A percentile compares a stretch with the other conserved stretches of the same genome.
phyloP scores from a whole-genome alignment of 2,113 vertebrate genomes.

The Chascanopsetta lugubris region DNA sequence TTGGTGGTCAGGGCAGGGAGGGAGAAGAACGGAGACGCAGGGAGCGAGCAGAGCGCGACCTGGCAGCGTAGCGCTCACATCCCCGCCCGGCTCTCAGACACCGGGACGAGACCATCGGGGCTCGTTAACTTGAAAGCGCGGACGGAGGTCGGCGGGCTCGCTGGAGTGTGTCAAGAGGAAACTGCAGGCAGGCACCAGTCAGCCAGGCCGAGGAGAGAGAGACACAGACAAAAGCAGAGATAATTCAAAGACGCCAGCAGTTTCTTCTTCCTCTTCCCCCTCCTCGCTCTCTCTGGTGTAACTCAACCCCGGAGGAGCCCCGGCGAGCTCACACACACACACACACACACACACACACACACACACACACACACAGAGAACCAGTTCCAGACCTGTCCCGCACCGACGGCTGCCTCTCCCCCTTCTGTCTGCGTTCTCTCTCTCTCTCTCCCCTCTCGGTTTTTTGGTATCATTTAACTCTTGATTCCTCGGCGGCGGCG shows the following conservation, averaged over 20 bases:
- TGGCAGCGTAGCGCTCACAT: slow-evolving; percentile 35
- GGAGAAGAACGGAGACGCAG: slow-evolving; percentile 41
- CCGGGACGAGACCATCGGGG: slow-evolving; percentile 44
- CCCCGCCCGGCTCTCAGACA: slow-evolving; percentile 44
- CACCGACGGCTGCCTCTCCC: slow-evolving; percentile 51
- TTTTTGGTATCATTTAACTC: slow-evolving; percentile 73
- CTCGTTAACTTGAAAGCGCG: slow-evolving; percentile 67
- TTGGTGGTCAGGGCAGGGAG: slow-evolving; percentile 59
- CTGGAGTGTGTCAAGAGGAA: slow-evolving; percentile 61
- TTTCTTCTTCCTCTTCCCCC: slow-evolving; percentile 64
- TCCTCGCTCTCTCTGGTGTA: slow-evolving; percentile 58
- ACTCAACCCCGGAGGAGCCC: slow-evolving; percentile 68
- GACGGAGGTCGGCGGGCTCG: slow-evolving; percentile 29
- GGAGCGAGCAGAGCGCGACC: slow-evolving; percentile 33
- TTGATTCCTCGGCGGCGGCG: slow-evolving; percentile 57
- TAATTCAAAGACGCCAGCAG: slow-evolving; percentile 60
- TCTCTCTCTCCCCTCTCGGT: slow-evolving; percentile 36
- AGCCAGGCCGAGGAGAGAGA: slow-evolving; percentile 17
- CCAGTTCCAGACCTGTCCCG: slow-evolving; percentile 72
- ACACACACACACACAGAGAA: no score
- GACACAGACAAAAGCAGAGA: slow-evolving; percentile 48
- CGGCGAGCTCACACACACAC: background rate
- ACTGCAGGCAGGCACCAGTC: slow-evolving; percentile 58
- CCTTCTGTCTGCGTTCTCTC: slow-evolving; percentile 35
- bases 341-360: no score